Evolutionary conservation across 2,797 vertebrate genomes (phyloP).

Genomic region (Chrysocyon brachyurus): DNA sequence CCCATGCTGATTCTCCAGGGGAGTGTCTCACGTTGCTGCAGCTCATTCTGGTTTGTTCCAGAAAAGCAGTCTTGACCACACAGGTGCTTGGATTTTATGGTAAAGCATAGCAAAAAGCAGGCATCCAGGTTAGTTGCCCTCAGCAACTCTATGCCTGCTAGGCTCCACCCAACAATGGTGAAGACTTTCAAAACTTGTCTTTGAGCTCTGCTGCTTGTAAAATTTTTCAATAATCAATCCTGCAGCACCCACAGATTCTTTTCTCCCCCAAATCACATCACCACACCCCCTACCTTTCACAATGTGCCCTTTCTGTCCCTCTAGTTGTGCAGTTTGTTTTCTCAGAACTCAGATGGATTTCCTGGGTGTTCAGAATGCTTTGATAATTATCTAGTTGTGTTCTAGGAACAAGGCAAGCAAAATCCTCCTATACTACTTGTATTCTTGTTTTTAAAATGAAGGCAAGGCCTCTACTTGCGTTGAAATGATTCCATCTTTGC

Average conservation of each 20-base stretch:
- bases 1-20: neutral
- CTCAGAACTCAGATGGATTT: neutral
- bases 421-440: neutral
- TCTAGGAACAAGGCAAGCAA: neutral
- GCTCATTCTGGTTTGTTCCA: neutral
- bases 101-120: neutral
- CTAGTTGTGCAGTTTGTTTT: neutral
- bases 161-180: neutral
- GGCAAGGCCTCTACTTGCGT: neutral
- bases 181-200: neutral
- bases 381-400: neutral
- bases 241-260: neutral
- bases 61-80: neutral
- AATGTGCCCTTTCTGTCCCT: neutral
- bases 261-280: neutral
- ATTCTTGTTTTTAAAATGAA: conserved; percentile 23
- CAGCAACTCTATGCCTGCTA: neutral
- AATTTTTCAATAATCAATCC: neutral
- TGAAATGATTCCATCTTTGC: neutral
- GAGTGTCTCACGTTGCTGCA: neutral
- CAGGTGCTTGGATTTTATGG: neutral
- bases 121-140: neutral
- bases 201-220: neutral
- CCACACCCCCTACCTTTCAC: neutral
- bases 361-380: neutral